phyloP scores from a whole-genome alignment of 2,888 invertebrate species.

The Rhamphomyia laevipes region DNA sequence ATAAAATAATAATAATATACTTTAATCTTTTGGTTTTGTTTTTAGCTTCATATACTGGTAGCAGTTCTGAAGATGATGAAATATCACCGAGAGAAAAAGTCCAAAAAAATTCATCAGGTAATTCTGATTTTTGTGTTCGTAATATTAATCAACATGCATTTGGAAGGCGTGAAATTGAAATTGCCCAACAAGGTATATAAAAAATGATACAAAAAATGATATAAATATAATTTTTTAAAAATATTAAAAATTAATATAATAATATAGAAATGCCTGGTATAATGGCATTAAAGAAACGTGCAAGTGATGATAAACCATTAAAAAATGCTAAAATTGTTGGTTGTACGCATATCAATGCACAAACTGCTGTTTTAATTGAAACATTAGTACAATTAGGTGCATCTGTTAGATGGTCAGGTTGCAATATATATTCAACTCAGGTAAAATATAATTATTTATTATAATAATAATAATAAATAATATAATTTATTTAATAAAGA shows the following conservation, averaged over 20 bases:
- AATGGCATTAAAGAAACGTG: constrained; percentile 84
- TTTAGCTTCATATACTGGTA: constrained; percentile 51
- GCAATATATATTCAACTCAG: constrained; percentile 96
- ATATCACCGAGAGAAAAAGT: constrained; percentile 86
- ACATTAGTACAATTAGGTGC: constrained; percentile 81
- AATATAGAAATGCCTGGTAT: constrained; percentile 90
- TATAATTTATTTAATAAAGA: constrained; percentile 42
- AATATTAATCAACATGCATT: constrained; percentile 89
- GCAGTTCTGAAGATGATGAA: constrained; percentile 88
- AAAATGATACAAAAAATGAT: too few species aligned
- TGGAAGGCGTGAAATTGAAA: constrained; percentile 92
- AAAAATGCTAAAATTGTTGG: constrained; percentile 94
- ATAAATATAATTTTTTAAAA: too few species aligned
- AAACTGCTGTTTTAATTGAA: constrained; percentile 91
- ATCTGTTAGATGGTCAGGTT: constrained; percentile 90
- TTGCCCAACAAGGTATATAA: constrained; percentile 84
- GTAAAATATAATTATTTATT: constrained; percentile 30
- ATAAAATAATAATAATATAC: not conserved
- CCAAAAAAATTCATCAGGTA: constrained; percentile 74
- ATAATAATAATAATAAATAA: not conserved
- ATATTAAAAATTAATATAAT: too few species aligned
- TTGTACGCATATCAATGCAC: constrained; percentile 97
- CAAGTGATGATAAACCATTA: constrained; percentile 86
- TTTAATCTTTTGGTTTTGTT: too few species aligned
- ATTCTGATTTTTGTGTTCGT: constrained; percentile 85